A percentile compares a stretch with the other conserved stretches of the same genome.
Conservation (phyloP, 2,797 vertebrate genomes). For the Pygocentrus nattereri region DNA sequence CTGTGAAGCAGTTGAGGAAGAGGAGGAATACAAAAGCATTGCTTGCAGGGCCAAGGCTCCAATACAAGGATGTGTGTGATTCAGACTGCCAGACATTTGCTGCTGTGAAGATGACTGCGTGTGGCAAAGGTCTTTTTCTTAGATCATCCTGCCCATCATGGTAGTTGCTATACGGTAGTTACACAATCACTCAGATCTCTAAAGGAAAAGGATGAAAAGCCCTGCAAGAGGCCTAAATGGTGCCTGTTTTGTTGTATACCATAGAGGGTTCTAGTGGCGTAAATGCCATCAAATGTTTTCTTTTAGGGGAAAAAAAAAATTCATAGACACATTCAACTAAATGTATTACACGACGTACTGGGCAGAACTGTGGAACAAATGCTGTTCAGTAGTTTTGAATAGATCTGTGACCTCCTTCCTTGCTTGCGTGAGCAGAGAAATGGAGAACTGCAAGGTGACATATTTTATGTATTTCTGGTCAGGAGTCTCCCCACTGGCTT, state of each 20-base stretch:
- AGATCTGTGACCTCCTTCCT: background rate
- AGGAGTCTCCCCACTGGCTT: conserved; percentile 11
- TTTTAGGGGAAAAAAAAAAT: too few species aligned
- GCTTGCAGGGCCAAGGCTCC: conserved; percentile 10
- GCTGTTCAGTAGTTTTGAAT: background rate
- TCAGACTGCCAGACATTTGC: conserved; percentile 14
- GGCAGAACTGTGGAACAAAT: background rate
- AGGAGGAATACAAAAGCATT: conserved; percentile 29
- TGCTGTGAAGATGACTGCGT: background rate
- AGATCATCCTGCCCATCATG: background rate
- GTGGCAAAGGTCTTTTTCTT: conserved; percentile 3
- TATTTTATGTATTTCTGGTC: background rate
- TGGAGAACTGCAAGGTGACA: conserved; percentile 29
- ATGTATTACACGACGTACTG: background rate
- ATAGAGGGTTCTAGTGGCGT: too few species aligned
- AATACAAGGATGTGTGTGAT: conserved; percentile 30
- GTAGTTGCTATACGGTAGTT: background rate
- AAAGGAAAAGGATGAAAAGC: background rate
- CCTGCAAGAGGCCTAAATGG: background rate
- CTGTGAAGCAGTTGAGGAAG: conserved; percentile 22
- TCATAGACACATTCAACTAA: background rate
- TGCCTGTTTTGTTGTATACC: background rate
- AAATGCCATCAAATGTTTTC: too few species aligned
- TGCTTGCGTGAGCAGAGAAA: background rate
- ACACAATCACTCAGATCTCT: background rate